Conservation (phyloP, 2,113 vertebrate genomes). For the Psettodes erumei region DNA sequence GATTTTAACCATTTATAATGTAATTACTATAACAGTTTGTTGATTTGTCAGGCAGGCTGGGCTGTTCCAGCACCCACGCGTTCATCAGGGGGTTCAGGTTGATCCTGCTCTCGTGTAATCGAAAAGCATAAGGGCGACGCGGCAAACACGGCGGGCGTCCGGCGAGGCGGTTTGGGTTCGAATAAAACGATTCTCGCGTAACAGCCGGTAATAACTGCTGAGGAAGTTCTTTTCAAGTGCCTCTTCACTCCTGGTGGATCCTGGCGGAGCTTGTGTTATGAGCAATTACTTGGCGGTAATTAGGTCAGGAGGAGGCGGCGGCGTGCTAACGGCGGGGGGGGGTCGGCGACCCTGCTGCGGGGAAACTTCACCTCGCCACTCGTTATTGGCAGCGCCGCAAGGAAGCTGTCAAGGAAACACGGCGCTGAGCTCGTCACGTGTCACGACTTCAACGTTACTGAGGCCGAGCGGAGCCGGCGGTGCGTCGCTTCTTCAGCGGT, state of each 20-base stretch:
- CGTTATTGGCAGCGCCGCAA: conserved; percentile 34
- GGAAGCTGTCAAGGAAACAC: conserved; percentile 12
- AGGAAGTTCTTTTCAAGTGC: conserved; percentile 36
- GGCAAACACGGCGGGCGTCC: no score
- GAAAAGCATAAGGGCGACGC: no score
- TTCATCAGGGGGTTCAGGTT: no score
- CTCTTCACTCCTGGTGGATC: conserved; percentile 25
- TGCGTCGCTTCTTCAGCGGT: conserved; percentile 18
- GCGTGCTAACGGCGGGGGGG: conserved; percentile 48
- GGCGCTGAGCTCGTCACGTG: conserved; percentile 28
- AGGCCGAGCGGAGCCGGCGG: no score
- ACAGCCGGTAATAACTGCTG: conserved; percentile 54
- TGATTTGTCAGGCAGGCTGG: no score
- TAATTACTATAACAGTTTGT: no score
- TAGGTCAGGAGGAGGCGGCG: conserved; percentile 59
- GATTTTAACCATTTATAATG: no score
- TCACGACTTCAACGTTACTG: conserved; percentile 11
- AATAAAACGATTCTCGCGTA: not conserved
- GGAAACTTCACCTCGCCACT: conserved; percentile 34
- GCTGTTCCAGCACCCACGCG: no score
- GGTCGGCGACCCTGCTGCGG: conserved; percentile 32
- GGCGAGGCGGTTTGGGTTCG: no score
- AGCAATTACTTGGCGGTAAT: conserved; percentile 69
- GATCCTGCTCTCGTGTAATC: no score
- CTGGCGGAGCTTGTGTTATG: conserved; percentile 30